Conservation (phyloP, 2,888 invertebrate genomes). For the Euclidia mi region DNA sequence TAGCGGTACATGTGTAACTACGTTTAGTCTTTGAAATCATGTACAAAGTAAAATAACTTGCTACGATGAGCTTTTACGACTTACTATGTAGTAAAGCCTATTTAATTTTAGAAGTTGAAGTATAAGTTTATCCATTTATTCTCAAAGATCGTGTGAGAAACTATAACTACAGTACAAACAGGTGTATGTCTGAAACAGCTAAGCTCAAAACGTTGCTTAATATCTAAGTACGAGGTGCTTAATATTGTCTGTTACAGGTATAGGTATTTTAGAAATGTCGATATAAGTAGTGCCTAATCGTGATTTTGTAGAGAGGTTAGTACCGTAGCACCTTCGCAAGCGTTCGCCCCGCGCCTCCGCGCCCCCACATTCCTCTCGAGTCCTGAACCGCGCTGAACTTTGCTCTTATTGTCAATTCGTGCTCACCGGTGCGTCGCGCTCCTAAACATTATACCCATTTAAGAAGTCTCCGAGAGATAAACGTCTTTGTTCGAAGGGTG, state of each 20-base stretch:
- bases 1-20: slow-evolving; percentile 15
- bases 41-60: slow-evolving; percentile 5
- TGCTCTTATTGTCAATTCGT: slow-evolving; percentile 90
- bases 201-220: slow-evolving; percentile 50
- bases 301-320: slow-evolving; percentile 81
- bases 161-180: slow-evolving; percentile 32
- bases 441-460: slow-evolving; percentile 77
- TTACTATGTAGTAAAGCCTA: slow-evolving; percentile 17
- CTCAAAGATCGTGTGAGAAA: slow-evolving; percentile 34
- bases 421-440: slow-evolving; percentile 82
- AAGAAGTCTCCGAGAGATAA: slow-evolving; percentile 71
- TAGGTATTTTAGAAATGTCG: slow-evolving; percentile 76
- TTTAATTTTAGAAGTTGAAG: slow-evolving; percentile 19
- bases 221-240: slow-evolving; percentile 56
- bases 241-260: slow-evolving; percentile 66
- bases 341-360: slow-evolving; percentile 75
- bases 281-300: slow-evolving; percentile 85
- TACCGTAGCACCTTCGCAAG: slow-evolving; percentile 76
- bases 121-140: slow-evolving; percentile 30
- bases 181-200: slow-evolving; percentile 37
- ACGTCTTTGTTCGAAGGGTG: slow-evolving; percentile 71
- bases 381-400: slow-evolving; percentile 88
- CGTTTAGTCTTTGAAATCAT: slow-evolving; percentile 25
- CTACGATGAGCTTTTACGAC: slow-evolving; percentile 11
- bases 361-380: slow-evolving; percentile 85